Evolutionary conservation across 2,797 vertebrate species (phyloP), one percentile per base, ranked within the genome.

Genomic region (Tinamus major): DNA sequence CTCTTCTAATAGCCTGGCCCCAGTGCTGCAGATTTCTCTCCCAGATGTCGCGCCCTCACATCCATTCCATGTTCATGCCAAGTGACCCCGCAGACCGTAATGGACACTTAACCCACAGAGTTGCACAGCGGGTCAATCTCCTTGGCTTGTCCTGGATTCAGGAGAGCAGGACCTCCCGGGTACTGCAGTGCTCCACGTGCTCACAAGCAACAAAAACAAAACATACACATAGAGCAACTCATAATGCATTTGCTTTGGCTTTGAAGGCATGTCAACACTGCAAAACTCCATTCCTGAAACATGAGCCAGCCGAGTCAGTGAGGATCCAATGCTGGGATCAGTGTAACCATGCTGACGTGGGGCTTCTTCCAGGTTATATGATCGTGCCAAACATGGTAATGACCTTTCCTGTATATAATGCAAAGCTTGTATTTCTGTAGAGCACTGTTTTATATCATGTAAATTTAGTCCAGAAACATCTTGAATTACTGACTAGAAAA

Each of bases 401-500:
- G 26, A 26, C 44, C 35, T 72, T 76, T 53, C 23, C 31, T 42
- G 17, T 33, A 48, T 27, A 61, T 68, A 26, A 41, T 35, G 20
- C 6, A 78, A 74, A 78, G 13, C 5, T 41, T 42, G 6, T 4
- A 14, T 48, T 53, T 39, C 68, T 49, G 84, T 63, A 81, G 31
- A 81, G 8, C 37, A 23, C 6, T 15, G 8, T 10, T 7, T 86
- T 1, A 0, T 19, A 8, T 23, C 55, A 33, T 4, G 4, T 6
- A 80, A 71, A 75, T 11, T 70, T 70, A 14, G 61, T 49, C 7
- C 59, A 12, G 10, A 61, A 35, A 19, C 39, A 41, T 10, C 4
- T 7, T 42, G 13, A 72, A 53, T 33, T 44, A 7, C 59, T 76
- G 68, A 23, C 59, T 48, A 61, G 5, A 62, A 86, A 69, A 69